Percentiles rank a stretch among this genome's conserved stretches.
Conservation (phyloP, 2,797 vertebrate genomes). For the Peromyscus aztecus region DNA sequence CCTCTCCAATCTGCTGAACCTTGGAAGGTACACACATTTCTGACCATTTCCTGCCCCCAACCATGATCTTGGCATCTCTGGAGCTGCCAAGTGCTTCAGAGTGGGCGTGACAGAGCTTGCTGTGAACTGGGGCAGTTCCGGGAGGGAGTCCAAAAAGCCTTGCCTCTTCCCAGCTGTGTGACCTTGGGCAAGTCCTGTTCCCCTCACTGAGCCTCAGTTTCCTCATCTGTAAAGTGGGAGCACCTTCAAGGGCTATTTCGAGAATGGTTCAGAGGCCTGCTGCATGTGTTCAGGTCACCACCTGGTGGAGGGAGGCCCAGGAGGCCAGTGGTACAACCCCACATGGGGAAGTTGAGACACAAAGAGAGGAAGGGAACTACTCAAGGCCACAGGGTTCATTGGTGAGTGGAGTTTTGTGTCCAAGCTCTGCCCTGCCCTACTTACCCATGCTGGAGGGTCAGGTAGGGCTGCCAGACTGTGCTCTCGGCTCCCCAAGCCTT, state of each 20-base stretch:
- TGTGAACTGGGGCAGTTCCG: not conserved
- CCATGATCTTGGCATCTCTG: not conserved
- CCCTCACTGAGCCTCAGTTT: not conserved
- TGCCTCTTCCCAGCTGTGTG: not conserved
- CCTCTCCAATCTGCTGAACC: conserved; percentile 49
- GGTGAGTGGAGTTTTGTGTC: not conserved
- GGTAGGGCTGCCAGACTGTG: no score
- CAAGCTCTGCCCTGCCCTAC: not conserved
- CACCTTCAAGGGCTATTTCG: not conserved
- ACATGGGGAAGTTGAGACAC: not conserved
- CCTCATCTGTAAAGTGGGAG: not conserved
- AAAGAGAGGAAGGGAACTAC: not conserved
- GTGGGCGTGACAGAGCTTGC: not conserved
- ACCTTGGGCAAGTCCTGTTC: not conserved
- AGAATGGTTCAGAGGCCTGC: not conserved
- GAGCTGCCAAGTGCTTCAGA: not conserved
- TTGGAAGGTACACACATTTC: conserved; percentile 65
- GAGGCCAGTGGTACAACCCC: not conserved
- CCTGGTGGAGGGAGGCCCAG: not conserved
- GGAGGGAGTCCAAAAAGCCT: not conserved
- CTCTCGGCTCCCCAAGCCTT: not conserved
- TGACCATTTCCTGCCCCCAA: conserved; percentile 59
- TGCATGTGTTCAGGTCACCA: not conserved
- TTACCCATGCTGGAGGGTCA: not conserved
- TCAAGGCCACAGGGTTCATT: not conserved